Conservation (phyloP, 2,888 invertebrate genomes). For the Ochropleura leucogaster region DNA sequence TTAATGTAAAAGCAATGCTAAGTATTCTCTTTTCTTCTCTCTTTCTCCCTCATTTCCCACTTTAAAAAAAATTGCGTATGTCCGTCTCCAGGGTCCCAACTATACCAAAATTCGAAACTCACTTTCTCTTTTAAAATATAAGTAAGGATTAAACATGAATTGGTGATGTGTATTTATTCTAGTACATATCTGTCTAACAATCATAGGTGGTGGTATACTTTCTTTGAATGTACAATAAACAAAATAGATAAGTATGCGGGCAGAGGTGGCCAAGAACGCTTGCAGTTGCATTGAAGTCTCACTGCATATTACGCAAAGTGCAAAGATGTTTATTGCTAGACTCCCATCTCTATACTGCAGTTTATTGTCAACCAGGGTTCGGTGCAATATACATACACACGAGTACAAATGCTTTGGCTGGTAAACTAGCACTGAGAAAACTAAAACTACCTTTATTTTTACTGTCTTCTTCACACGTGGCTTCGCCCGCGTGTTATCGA, state of each 20-base stretch:
- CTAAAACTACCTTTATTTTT: neutral
- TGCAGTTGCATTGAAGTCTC: neutral
- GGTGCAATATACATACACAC: neutral
- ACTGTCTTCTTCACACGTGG: no score
- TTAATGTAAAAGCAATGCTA: no score
- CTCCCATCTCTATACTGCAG: conserved; percentile 13
- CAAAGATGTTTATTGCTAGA: conserved; percentile 6
- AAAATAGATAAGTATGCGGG: neutral
- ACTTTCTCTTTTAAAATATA: no score
- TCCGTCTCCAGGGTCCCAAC: no score
- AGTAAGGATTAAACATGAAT: neutral
- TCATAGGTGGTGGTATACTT: neutral
- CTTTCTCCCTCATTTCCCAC: no score
- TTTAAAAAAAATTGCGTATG: no score
- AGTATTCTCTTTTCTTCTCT: no score
- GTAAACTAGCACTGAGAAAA: neutral
- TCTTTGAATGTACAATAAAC: neutral
- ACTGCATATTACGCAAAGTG: neutral
- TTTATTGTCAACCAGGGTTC: neutral
- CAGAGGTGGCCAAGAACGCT: neutral
- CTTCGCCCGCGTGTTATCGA: no score
- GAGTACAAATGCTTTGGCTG: neutral
- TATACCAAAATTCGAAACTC: no score
- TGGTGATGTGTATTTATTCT: neutral
- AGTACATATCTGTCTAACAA: neutral